Conservation (phyloP, 2,888 invertebrate genomes). For the Aplocera efformata region DNA sequence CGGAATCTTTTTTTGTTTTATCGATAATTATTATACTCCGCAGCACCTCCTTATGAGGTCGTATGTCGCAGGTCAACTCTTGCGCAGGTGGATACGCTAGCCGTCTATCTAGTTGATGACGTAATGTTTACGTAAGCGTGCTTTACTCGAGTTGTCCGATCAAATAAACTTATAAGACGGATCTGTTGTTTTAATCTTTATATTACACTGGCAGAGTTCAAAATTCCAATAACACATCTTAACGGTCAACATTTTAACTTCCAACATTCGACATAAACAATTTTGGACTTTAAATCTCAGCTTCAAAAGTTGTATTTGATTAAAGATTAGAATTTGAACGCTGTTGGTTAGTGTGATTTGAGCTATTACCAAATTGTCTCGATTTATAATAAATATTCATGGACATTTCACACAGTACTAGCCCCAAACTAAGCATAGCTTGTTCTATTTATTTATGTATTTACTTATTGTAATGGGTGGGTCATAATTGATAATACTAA, state of each 20-base stretch:
- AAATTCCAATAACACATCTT: neutral
- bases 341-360: no score
- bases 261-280: no score
- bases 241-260: no score
- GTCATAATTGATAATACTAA: no score
- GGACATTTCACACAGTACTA: no score
- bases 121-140: slow-evolving; percentile 60
- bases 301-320: neutral
- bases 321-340: no score
- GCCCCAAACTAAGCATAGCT: no score
- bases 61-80: slow-evolving; percentile 65
- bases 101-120: slow-evolving; percentile 38
- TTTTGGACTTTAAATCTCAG: neutral
- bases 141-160: slow-evolving; percentile 13
- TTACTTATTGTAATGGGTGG: no score
- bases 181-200: slow-evolving; percentile 2
- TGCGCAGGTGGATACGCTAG: slow-evolving; percentile 48
- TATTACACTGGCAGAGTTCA: neutral
- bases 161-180: slow-evolving; percentile 1
- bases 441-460: no score
- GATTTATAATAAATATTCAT: no score
- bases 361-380: no score
- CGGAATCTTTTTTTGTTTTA: slow-evolving; percentile 1
- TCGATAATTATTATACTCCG: slow-evolving; percentile 16
- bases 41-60: slow-evolving; percentile 50